Base-by-base conservation (phyloP, 1,140 invertebrate genomes). In the Homalodisca vitripennis region DNA sequence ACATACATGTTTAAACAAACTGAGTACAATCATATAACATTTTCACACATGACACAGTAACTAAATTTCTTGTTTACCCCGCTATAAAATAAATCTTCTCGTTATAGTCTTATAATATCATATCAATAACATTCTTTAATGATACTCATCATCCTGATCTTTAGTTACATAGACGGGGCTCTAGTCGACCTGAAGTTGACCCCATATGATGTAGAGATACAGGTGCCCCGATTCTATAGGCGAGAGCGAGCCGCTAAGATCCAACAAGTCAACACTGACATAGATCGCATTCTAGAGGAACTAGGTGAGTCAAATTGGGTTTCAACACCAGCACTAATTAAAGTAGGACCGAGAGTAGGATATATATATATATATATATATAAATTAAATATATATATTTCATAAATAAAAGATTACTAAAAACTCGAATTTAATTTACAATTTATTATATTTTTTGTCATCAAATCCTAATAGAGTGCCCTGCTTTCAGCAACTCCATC, bases 151-250 rank as follows among this genome's bases (percentile, higher is more conserved):
- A n/a, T n/a, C n/a, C n/a, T n/a, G n/a, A n/a, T n/a, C 17, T 71
- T 27, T 51, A 86, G 86, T 69, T 87, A 84, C 78, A 82, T 85
- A 67, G 84, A 85, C 73, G 81, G 87, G 74, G 77, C 84, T n/a
- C 73, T 88, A 66, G 79, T 82, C 46, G 78, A 84, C 75, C 73
- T 86, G 72, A 87, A 86, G 75, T 76, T 86, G 48, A 85, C 84
- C 26, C 84, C 83, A 13, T 75, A 77, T 55, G 79, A 80, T 67
- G 71, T 78, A 48, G 72, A 74, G 34, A 71, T 78, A 60, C 72
- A 71, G 30, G 73, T 74, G 63, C 77, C 78, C 17, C 64, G 68
- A 48, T 78, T 75, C 70, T 77, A 76, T 63, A 67, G 66, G 30
- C 53, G 67, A 13, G 75, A 75, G 66, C 74, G 74, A 70, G 73